A percentile compares a stretch with the other conserved stretches of the same genome.
phyloP scores from a whole-genome alignment of 2,888 invertebrate species.

The Chrysolina oricalcia region DNA sequence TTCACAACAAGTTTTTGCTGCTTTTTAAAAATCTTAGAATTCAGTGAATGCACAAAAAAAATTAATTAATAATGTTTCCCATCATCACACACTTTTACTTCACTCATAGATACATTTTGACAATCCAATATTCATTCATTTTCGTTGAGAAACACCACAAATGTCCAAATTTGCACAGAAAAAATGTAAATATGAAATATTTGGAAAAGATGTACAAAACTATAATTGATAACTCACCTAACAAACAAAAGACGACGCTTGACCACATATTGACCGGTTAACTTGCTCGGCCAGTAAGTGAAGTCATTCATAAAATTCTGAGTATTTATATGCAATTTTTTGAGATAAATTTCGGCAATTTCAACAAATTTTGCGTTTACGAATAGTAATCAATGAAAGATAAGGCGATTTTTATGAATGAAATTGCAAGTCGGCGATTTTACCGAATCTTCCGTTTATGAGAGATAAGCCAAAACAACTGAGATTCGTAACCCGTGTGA shows the following conservation, averaged over 20 bases:
- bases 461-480: neutral
- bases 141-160: neutral
- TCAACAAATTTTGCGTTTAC: neutral
- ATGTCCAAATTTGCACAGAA: neutral
- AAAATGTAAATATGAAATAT: neutral
- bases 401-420: neutral
- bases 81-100: too few relatives aligned
- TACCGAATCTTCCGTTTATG: neutral
- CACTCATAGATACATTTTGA: too few relatives aligned
- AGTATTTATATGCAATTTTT: conserved; percentile 2
- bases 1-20: too few relatives aligned
- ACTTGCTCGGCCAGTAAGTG: conserved; percentile 33
- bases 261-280: conserved; percentile 66
- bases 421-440: neutral
- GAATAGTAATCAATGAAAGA: neutral
- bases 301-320: conserved; percentile 11
- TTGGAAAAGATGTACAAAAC: conserved; percentile 25
- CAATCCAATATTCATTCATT: neutral
- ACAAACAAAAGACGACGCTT: conserved; percentile 63
- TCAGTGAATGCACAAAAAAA: too few relatives aligned
- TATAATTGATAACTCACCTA: conserved; percentile 66
- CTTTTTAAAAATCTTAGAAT: too few relatives aligned
- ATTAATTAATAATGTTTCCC: too few relatives aligned
- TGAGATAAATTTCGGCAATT: conserved; percentile 9
- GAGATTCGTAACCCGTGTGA: neutral